phyloP scores from a whole-genome alignment of 2,113 vertebrate species.

The Trichomycterus rosablanca region DNA sequence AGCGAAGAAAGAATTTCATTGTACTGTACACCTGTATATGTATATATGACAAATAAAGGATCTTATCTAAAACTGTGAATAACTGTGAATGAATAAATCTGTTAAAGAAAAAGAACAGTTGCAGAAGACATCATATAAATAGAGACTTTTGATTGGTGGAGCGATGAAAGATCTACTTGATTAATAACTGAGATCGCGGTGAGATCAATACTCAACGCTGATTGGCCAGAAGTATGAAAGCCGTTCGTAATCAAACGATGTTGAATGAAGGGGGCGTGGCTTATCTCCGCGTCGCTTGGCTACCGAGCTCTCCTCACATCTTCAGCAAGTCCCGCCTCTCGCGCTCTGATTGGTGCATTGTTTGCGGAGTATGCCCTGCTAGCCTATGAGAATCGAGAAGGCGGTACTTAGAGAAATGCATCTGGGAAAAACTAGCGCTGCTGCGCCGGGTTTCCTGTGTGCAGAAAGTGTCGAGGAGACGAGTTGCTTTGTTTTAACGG shows the following conservation, averaged over 20 bases:
- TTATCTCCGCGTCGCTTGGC: not conserved
- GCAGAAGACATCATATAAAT: no score
- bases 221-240: slow-evolving; percentile 50
- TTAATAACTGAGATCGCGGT: not conserved
- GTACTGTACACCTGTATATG: no score
- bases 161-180: no score
- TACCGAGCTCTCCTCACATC: not conserved
- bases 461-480: slow-evolving; percentile 31
- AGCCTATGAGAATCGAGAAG: not conserved
- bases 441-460: slow-evolving; percentile 39
- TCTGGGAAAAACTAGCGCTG: slow-evolving; percentile 1
- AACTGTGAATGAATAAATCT: no score
- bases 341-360: not conserved
- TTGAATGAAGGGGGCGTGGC: slow-evolving; percentile 30
- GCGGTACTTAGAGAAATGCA: not conserved
- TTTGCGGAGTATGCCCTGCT: not conserved
- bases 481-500: not conserved
- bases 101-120: no score
- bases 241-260: not conserved
- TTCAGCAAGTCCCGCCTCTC: not conserved
- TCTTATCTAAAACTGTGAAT: no score
- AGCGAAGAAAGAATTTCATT: no score
- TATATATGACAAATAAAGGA: no score
- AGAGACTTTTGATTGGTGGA: no score
- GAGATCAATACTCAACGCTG: slow-evolving; percentile 25